Percentiles rank a stretch among this genome's conserved stretches.
These are phyloP conservation scores for Amniataba percoides DNA, from an alignment of 2,797 vertebrate species.

Conservation along the genomic window DNA sequence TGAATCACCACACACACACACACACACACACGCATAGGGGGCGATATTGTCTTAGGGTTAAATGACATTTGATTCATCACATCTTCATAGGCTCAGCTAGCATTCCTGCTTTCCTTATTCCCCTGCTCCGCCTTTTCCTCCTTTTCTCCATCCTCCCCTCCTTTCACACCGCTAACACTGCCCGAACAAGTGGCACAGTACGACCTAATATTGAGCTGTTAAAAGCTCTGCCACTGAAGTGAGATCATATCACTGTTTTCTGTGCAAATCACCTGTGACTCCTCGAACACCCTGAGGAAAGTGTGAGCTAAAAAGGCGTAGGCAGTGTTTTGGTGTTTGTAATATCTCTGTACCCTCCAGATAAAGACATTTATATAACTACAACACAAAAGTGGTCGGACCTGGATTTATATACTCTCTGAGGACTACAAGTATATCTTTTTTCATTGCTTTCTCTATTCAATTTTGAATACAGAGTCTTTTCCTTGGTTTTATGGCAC, in stretches of 20 bases:
- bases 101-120: constrained; percentile 10
- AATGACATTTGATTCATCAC: constrained; percentile 50
- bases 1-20: constrained; percentile 49
- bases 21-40: constrained; percentile 19
- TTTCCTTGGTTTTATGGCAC: background rate
- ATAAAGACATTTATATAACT: constrained; percentile 30
- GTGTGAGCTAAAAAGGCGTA: constrained; percentile 10
- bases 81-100: constrained; percentile 29
- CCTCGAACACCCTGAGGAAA: background rate
- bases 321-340: constrained; percentile 13
- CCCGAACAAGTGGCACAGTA: background rate
- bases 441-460: constrained; percentile 17
- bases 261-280: constrained; percentile 31
- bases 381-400: background rate
- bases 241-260: constrained; percentile 25
- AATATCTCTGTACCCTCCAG: constrained; percentile 23
- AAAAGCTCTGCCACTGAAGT: constrained; percentile 4
- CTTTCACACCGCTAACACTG: background rate
- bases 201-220: background rate
- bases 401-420: constrained; percentile 26
- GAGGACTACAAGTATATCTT: constrained; percentile 6
- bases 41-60: constrained; percentile 47
- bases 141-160: background rate
- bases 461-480: constrained; percentile 16
- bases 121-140: background rate